Evolutionary conservation across 2,113 vertebrate genomes (phyloP), one percentile per base, ranked within the genome.

Genomic region (Cygnus buccinator): DNA sequence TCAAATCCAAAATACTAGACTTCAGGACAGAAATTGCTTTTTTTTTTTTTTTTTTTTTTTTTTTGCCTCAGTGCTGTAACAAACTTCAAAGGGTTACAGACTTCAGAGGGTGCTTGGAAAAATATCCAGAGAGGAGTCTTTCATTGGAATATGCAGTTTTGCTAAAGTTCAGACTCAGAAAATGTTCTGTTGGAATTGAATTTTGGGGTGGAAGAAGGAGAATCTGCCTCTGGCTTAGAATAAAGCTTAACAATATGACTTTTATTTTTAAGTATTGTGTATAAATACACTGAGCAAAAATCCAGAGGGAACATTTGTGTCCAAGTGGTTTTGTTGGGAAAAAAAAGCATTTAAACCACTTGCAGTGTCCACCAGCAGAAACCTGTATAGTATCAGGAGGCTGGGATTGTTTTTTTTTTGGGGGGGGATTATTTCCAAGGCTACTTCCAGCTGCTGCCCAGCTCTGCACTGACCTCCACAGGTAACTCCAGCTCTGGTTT

Each of bases 361-460:
- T 90, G 3, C 26, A 65, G 11, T 35, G 57, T 61, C 61, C 41
- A 67, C 1, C 5, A 59, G 41, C 28, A 84, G 39, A 78, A 71
- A 92, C 75, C 7, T 11, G 3, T 31, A 7, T 4, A 58, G 23
- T 77, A 11, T 77, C n/a, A 78, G 33, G 58, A 65, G 62, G 15
- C 15, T 54, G 4, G 13, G 66, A 61, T 2, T 80, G 3, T 2
- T 50, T 74, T 28, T 22, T 75, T 63, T 37, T 29, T 0, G 1
- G 35, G 35, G 35, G 39, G 10, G 39, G 59, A 67, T 76, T 75
- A 22, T 79, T 94, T 94, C 33, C 54, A 62, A 81, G 81, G 29
- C 18, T 57, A 82, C 62, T 91, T 95, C 26, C 74, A 94, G 57
- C 43, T 87, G 29, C 54, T 91, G 66, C 25, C 35, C 52, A 84